These are phyloP conservation scores for Pteropus alecto DNA, from an alignment of 2,113 vertebrate species.

Conservation along the genomic window DNA sequence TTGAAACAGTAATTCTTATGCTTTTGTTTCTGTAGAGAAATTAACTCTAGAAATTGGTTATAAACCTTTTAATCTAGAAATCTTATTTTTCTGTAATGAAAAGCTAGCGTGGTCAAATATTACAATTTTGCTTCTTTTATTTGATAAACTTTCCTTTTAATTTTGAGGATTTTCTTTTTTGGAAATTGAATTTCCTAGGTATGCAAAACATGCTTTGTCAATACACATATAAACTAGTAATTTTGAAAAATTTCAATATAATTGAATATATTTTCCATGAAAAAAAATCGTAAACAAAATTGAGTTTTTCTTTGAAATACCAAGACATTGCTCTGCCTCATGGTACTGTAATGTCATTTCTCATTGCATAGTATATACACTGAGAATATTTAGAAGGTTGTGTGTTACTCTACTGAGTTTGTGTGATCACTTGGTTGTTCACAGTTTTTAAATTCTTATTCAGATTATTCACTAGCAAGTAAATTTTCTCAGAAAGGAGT, in stretches of 20 bases:
- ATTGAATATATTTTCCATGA: background rate
- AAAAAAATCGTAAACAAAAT: background rate
- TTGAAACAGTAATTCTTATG: conserved; percentile 22
- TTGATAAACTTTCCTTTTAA: background rate
- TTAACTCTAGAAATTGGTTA: background rate
- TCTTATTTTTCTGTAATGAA: background rate
- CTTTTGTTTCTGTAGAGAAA: conserved; percentile 9
- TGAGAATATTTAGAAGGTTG: background rate
- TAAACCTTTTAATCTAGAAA: background rate
- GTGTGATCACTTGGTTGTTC: background rate
- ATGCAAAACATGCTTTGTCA: background rate
- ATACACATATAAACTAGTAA: background rate
- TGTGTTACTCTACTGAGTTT: background rate
- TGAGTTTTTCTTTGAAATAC: background rate
- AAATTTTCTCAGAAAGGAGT: background rate
- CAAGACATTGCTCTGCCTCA: background rate
- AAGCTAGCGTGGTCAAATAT: background rate
- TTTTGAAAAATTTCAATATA: background rate
- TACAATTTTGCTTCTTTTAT: background rate
- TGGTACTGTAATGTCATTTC: background rate
- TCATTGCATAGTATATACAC: background rate
- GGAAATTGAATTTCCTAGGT: background rate
- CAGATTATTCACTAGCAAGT: background rate
- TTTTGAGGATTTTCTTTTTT: background rate
- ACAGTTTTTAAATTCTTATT: background rate